Conservation (phyloP, 1,140 invertebrate species). For the Glossosoma conforme region DNA sequence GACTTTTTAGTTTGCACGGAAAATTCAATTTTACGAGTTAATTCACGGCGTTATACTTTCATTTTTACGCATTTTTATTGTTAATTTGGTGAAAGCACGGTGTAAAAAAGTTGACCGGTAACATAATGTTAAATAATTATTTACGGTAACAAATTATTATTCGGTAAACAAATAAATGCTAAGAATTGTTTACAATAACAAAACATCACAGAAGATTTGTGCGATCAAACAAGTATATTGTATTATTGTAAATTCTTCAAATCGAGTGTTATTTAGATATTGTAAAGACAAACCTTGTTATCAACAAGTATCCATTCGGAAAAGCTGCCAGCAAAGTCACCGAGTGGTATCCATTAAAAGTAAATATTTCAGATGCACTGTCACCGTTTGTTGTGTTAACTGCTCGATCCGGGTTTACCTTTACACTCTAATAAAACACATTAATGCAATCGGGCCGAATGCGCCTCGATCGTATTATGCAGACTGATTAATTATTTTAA, state of each 20-base stretch:
- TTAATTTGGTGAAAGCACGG: too few species aligned
- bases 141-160: too few species aligned
- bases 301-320: not conserved
- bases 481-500: constrained; percentile 6
- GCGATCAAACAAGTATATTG: too few species aligned
- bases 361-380: not conserved
- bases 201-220: too few species aligned
- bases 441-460: constrained; percentile 20
- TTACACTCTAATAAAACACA: constrained; percentile 14
- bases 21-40: too few species aligned
- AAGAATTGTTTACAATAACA: too few species aligned
- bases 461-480: constrained; percentile 2
- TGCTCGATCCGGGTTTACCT: not conserved
- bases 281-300: constrained; percentile 1
- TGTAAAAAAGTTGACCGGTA: too few species aligned
- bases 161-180: too few species aligned
- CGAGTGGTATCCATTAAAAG: constrained; percentile 15
- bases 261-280: not conserved
- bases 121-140: too few species aligned
- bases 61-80: too few species aligned
- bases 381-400: constrained; percentile 2
- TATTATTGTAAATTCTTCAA: not conserved
- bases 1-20: too few species aligned
- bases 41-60: too few species aligned
- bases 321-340: not conserved